Conservation (phyloP, 2,888 invertebrate genomes). For the Oscheius onirici region DNA sequence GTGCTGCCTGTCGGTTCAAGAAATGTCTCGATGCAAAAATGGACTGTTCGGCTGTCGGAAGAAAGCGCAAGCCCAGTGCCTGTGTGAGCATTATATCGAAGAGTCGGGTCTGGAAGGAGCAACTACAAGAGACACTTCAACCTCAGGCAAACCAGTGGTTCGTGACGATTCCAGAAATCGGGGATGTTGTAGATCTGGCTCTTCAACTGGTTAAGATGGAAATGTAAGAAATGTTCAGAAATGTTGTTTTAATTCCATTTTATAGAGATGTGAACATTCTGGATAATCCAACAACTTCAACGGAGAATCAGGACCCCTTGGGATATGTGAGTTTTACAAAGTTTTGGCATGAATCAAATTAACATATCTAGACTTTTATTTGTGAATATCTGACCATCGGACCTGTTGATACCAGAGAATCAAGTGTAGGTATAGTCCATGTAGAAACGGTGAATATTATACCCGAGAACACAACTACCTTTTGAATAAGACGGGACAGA, state of each 20-base stretch:
- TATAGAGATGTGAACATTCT: conserved; percentile 3
- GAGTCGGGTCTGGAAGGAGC: not conserved
- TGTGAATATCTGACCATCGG: not conserved
- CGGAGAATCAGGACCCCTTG: too few species aligned
- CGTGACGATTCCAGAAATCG: not conserved
- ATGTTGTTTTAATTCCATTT: not conserved
- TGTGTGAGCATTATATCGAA: not conserved
- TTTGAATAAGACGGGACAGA: too few species aligned
- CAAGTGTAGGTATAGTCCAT: too few species aligned
- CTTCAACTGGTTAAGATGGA: conserved; percentile 6
- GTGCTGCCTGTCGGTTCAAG: conserved; percentile 19
- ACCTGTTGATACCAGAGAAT: too few species aligned
- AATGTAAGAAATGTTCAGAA: not conserved
- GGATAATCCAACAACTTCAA: conserved; percentile 17
- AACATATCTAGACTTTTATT: not conserved
- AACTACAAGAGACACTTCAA: not conserved
- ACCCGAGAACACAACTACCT: too few species aligned
- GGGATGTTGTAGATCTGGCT: conserved; percentile 2
- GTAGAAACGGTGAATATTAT: too few species aligned
- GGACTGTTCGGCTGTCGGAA: conserved; percentile 12
- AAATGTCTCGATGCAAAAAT: conserved; percentile 11
- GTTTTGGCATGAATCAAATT: not conserved
- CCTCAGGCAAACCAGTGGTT: not conserved
- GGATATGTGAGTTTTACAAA: not conserved
- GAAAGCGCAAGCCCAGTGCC: not conserved